These are phyloP conservation scores for Phrynocephalus guinanensis DNA, from an alignment of 2,797 vertebrate genomes.

Conservation along the genomic window DNA sequence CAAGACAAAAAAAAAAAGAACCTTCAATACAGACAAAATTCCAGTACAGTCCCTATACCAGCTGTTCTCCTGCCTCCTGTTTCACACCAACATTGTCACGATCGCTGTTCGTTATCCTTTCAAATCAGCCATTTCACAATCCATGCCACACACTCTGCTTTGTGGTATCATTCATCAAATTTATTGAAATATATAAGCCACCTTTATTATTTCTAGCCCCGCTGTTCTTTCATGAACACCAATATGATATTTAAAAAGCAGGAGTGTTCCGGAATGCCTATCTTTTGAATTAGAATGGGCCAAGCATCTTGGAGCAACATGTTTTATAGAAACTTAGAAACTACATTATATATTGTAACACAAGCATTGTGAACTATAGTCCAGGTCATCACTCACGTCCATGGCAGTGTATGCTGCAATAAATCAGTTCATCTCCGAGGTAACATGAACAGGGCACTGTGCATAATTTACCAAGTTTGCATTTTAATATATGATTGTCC, in stretches of 20 bases:
- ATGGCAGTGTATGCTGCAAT: neutral
- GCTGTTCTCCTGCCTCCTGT: neutral
- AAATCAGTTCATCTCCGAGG: neutral
- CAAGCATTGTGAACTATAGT: neutral
- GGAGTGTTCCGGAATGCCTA: neutral
- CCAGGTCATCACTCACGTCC: neutral
- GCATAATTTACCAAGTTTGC: neutral
- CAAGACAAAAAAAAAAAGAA: neutral
- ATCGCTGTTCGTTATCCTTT: neutral
- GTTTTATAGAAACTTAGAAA: no score
- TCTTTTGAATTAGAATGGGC: neutral
- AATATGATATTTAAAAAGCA: neutral
- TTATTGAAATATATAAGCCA: neutral
- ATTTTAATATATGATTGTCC: neutral
- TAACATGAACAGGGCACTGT: neutral
- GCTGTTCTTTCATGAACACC: neutral
- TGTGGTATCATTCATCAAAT: neutral
- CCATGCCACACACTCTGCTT: neutral
- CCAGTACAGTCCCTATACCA: neutral
- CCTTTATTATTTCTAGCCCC: neutral
- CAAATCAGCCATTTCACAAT: neutral
- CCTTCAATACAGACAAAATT: neutral
- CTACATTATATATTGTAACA: no score
- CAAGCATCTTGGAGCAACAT: neutral
- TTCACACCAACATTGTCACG: neutral